Conservation (phyloP, 2,797 vertebrate genomes). For the Tangara arthus region DNA sequence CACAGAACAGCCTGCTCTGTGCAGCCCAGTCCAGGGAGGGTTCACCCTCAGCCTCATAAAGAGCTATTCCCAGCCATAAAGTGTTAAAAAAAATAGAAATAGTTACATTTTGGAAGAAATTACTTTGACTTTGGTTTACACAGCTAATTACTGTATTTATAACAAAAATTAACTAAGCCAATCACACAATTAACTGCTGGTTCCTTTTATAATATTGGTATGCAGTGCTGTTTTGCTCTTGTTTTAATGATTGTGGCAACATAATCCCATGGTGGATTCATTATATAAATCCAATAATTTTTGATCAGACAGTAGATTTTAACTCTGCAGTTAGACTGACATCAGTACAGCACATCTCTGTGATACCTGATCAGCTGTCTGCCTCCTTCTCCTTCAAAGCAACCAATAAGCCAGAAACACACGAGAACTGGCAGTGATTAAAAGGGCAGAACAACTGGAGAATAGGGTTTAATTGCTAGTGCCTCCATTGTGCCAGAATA, state of each 20-base stretch:
- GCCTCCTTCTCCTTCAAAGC: not conserved
- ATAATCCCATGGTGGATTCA: not conserved
- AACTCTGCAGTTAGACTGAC: not conserved
- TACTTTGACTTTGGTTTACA: not conserved
- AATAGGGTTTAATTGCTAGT: conserved; percentile 37
- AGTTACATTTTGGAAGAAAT: not conserved
- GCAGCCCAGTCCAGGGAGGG: not conserved
- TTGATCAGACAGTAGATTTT: not conserved
- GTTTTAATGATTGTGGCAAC: not conserved
- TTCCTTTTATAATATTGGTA: not conserved
- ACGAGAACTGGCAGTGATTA: not conserved
- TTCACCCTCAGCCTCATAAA: not conserved
- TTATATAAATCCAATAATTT: not conserved
- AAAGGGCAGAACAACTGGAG: not conserved
- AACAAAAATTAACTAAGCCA: not conserved
- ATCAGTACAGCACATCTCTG: not conserved
- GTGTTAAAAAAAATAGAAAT: not conserved
- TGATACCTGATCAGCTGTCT: not conserved
- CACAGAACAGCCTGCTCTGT: not conserved
- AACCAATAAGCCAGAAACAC: not conserved
- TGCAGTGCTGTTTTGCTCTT: not conserved
- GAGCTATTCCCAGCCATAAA: not conserved
- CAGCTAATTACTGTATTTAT: not conserved
- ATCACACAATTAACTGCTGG: not conserved
- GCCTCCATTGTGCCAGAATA: not conserved